Conservation (phyloP, 2,113 vertebrate species). For the Oophaga pumilio region DNA sequence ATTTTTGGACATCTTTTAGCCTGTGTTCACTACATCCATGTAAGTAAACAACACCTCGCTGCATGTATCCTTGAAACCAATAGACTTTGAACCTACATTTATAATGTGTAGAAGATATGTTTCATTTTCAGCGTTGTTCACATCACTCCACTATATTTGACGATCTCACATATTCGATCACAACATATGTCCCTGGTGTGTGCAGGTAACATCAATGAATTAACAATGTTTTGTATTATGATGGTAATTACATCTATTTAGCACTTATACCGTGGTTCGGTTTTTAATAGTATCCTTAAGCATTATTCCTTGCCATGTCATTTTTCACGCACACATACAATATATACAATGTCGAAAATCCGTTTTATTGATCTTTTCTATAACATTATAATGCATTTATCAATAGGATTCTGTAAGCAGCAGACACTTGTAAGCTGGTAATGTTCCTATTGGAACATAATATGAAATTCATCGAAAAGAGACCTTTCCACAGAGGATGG, state of each 20-base stretch:
- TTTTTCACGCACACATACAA: not conserved
- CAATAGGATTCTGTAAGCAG: not conserved
- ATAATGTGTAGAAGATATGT: too few relatives aligned
- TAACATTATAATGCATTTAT: not conserved
- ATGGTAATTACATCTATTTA: conserved; percentile 48
- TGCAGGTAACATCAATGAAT: not conserved
- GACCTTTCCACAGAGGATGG: conserved; percentile 38
- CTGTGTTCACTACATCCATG: not conserved
- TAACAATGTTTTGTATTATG: not conserved
- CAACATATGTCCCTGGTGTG: too few relatives aligned
- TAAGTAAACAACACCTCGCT: not conserved
- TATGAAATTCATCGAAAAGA: conserved; percentile 33
- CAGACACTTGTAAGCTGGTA: not conserved
- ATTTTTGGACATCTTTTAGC: too few relatives aligned
- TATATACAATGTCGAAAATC: not conserved
- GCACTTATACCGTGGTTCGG: conserved; percentile 55
- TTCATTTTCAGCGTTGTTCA: too few relatives aligned
- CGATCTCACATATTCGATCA: too few relatives aligned
- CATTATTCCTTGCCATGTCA: not conserved
- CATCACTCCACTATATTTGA: too few relatives aligned
- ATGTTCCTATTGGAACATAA: conserved; percentile 9
- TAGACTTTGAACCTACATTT: not conserved
- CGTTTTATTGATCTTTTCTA: not conserved
- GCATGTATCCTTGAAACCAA: not conserved
- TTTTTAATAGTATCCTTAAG: conserved; percentile 56